Evolutionary conservation across 2,888 invertebrate species (phyloP), one percentile per base, ranked within the genome.

Genomic region (Catotricha subobsoleta): DNA sequence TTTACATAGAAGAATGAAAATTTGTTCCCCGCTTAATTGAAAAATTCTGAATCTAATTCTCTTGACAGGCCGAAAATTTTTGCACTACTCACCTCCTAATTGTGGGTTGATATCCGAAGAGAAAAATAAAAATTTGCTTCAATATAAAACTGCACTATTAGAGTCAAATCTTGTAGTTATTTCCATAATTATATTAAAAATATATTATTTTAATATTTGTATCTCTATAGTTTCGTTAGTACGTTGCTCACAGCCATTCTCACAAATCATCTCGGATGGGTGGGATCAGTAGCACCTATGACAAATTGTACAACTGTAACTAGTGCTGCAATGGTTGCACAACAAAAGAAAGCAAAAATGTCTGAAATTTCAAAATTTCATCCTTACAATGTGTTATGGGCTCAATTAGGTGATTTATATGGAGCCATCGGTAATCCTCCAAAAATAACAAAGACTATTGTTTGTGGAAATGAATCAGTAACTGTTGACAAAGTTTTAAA

Each of bases 231-330:
- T 65, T 91, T 91, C 62, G 71, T 91, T 54, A 90, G 88, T 59
- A 87, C 86, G 16, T 69, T 91, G 46, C 60, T 91, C 40, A 91
- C 90, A 6, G 84, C 86, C 46, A 80, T 90, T 36, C 65, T 91
- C 40, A 90, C 90, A 0, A 77, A 90, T 60, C 91, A 91, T 57
- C 70, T 91, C 29, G 88, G 88, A 15, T 91, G 91, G 91, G 86
- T 90, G 42, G 73, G 80, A 23, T 84, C 87, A 0, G 79, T 86
- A 13, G 54, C 60, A 1, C 44, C 58, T 59, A 42, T 65, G 44
- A 52, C 50, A 3, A 50, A 52, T n/a, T 45, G 47, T 5, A 46
- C 47, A 35, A 48, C 51, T 12, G 6, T 6, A 4, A 13, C 65
- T 43, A 56, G 57, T 43, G 49, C 60, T 51, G 3, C 31, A 61